Conservation (phyloP, 2,113 vertebrate species). For the Piprites chloris region DNA sequence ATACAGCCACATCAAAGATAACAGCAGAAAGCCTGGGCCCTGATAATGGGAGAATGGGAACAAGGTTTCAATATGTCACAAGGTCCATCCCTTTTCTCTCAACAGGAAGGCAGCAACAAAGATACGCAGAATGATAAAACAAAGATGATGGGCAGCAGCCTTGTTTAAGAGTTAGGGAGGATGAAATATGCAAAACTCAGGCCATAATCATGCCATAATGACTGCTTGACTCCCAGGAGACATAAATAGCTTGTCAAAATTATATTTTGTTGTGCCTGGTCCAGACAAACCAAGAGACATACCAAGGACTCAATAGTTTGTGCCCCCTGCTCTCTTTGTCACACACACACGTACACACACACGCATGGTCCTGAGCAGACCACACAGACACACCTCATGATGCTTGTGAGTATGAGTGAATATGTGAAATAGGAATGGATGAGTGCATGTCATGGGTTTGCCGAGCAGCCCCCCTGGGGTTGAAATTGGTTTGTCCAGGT, state of each 20-base stretch:
- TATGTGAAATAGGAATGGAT: neutral
- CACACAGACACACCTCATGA: neutral
- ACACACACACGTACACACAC: neutral
- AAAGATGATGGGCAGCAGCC: neutral
- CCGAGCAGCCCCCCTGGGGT: too few species aligned
- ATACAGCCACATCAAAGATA: neutral
- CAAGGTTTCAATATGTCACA: neutral
- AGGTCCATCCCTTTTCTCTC: neutral
- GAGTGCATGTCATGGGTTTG: too few species aligned
- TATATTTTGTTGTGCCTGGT: neutral
- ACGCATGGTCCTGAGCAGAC: neutral
- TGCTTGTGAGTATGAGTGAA: neutral
- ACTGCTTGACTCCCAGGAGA: neutral
- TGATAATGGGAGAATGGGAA: neutral
- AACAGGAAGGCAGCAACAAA: neutral
- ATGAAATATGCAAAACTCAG: neutral
- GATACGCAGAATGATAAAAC: neutral
- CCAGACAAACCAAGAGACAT: neutral
- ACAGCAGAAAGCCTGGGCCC: neutral
- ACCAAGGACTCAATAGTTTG: neutral
- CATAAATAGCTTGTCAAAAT: neutral
- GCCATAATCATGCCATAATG: neutral
- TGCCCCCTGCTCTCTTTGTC: neutral
- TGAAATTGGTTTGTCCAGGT: too few species aligned
- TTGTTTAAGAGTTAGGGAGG: neutral